A percentile compares a stretch with the other conserved stretches of the same genome.
These are phyloP conservation scores for Rutilus rutilus DNA, from an alignment of 2,113 vertebrate genomes.

Conservation along the genomic window DNA sequence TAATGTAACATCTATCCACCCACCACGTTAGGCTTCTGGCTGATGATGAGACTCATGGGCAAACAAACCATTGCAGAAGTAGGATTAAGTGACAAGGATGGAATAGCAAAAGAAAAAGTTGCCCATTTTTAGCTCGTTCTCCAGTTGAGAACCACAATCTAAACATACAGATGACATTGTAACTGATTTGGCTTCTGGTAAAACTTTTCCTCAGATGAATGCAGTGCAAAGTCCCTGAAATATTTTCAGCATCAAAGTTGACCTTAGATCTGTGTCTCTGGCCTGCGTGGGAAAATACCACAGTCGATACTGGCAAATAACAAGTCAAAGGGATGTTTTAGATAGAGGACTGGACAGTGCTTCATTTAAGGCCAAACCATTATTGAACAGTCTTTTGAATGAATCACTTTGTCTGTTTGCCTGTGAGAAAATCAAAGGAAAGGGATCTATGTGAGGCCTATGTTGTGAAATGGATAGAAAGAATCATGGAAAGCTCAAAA, in stretches of 20 bases:
- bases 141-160: constrained; percentile 14
- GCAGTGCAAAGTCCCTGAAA: constrained; percentile 18
- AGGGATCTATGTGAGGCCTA: not conserved
- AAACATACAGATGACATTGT: constrained; percentile 35
- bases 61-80: not conserved
- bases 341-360: constrained; percentile 32
- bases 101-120: not conserved
- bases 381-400: constrained; percentile 23
- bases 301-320: constrained; percentile 45
- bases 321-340: constrained; percentile 28
- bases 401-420: constrained; percentile 33
- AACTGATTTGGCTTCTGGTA: constrained; percentile 38
- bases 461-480: constrained; percentile 6
- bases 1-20: constrained; percentile 45
- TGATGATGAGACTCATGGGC: not conserved
- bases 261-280: constrained; percentile 23
- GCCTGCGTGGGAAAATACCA: constrained; percentile 20
- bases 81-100: not conserved
- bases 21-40: not conserved
- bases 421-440: constrained; percentile 38
- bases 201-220: constrained; percentile 35
- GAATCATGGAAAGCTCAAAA: not conserved
- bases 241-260: not conserved
- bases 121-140: not conserved
- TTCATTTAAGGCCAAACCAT: constrained; percentile 30